Evolutionary conservation across 2,797 vertebrate species (phyloP).

Genomic region (Graptemys geographica): DNA sequence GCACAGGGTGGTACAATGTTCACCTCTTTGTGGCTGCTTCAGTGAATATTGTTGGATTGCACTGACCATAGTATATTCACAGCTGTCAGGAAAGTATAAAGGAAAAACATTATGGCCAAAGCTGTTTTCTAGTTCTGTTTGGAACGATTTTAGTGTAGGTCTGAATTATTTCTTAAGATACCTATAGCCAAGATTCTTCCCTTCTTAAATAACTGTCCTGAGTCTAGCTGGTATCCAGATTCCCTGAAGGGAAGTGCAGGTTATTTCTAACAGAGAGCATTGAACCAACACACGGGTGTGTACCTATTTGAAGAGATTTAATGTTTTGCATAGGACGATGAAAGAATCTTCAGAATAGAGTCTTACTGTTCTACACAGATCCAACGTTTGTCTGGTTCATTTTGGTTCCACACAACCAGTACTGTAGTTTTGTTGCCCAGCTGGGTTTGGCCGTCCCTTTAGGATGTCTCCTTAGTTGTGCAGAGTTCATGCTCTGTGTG

Average conservation of each 20-base stretch:
- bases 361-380: background rate
- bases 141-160: constrained; percentile 11
- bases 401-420: background rate
- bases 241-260: background rate
- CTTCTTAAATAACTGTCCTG: constrained; percentile 6
- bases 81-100: background rate
- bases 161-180: constrained; percentile 26
- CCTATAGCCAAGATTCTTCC: background rate
- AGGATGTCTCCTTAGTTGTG: background rate
- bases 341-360: background rate
- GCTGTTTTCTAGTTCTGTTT: constrained; percentile 28
- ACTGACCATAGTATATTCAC: constrained; percentile 9
- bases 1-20: background rate
- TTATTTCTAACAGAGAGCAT: constrained; percentile 12
- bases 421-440: background rate
- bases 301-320: background rate
- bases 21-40: background rate
- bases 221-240: background rate
- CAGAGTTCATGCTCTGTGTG: background rate
- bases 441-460: background rate
- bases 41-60: constrained; percentile 23
- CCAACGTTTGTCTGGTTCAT: background rate
- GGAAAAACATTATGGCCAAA: background rate
- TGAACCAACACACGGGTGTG: constrained; percentile 12
- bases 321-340: background rate